Evolutionary conservation across 1,140 invertebrate genomes (phyloP).

Genomic region (Paralvinella palmiformis): DNA sequence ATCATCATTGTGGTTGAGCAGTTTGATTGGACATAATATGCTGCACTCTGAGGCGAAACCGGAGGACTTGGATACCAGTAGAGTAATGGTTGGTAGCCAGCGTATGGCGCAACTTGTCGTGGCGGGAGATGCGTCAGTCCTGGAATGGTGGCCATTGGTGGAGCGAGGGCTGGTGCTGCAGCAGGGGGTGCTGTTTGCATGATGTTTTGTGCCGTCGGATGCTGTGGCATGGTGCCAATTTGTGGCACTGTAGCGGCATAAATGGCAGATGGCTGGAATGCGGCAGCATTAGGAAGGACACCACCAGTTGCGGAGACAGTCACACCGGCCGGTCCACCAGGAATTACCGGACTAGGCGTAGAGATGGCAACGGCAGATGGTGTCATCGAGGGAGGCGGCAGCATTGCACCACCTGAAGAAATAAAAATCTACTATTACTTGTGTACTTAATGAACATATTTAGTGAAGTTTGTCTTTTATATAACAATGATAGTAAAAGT

Average conservation of each 20-base stretch:
- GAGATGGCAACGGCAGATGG: too few species aligned
- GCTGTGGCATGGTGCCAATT: not conserved
- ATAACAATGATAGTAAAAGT: too few species aligned
- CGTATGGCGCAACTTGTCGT: not conserved
- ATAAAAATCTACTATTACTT: too few species aligned
- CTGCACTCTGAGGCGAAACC: conserved; percentile 74
- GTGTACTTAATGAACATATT: too few species aligned
- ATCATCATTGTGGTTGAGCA: conserved; percentile 52
- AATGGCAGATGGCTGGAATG: not conserved
- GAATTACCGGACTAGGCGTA: too few species aligned
- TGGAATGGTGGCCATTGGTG: conserved; percentile 49
- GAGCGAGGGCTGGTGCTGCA: not conserved
- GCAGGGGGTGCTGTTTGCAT: not conserved
- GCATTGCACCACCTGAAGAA: conserved; percentile 15
- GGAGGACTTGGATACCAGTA: conserved; percentile 86
- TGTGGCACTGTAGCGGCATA: not conserved
- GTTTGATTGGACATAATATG: conserved; percentile 59
- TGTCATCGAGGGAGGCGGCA: not conserved
- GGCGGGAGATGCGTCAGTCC: conserved; percentile 53
- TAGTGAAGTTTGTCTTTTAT: too few species aligned
- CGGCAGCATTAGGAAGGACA: not conserved
- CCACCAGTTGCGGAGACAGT: not conserved
- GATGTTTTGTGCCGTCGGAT: not conserved
- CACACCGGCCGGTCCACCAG: too few species aligned
- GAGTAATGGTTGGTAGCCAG: conserved; percentile 50